Base-by-base conservation (phyloP, 2,113 vertebrate genomes). In the Chionomys nivalis region DNA sequence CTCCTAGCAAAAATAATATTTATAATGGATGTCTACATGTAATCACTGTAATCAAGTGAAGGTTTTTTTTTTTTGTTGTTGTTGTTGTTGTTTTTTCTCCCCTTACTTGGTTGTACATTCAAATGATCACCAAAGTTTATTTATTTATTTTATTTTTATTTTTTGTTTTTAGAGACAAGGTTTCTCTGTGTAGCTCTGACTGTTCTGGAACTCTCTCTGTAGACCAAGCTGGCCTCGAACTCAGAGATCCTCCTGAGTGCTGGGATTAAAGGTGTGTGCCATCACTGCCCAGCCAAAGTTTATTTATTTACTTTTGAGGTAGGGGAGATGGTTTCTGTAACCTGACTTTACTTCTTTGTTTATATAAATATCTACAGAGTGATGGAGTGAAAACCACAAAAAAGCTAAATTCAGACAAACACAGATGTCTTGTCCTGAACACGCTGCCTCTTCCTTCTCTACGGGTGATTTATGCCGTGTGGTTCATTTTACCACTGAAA, bases 271-370 rank as follows among this genome's bases (percentile, higher is more conserved):
- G 52, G 52, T 55, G 14, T 55, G 52, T 4, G 14, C 52, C 52
- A 55, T 55, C 52, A 55, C 52, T 3, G 1, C 14, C 52, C 52
- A 55, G 52, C 14, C 52, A 55, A 55, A 55, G 52, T 16, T 55
- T 55, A 55, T 55, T 55, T 55, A 76, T 39, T 90, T 79, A 72
- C 58, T 49, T 81, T 94, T 70, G 36, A 94, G 70, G 83, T 78
- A 79, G n/a, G 26, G 58, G 36, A 66, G 36, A 66, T 68, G 86
- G 14, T 7, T 47, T 95, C 90, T 93, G 76, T 31, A 55, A 94
- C 68, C 89, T 70, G 76, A 93, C 33, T 96, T 92, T 33, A 42
- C 65, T 82, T 77, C 33, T 88, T 63, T 42, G 89, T 61, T 66
- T 89, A 87, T 68, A 55, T 47, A 75, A 94, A 24, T 63, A 49